Evolutionary conservation across 2,797 vertebrate genomes (phyloP), one percentile per base, ranked within the genome.

Genomic region (Brachyalestes nurse): DNA sequence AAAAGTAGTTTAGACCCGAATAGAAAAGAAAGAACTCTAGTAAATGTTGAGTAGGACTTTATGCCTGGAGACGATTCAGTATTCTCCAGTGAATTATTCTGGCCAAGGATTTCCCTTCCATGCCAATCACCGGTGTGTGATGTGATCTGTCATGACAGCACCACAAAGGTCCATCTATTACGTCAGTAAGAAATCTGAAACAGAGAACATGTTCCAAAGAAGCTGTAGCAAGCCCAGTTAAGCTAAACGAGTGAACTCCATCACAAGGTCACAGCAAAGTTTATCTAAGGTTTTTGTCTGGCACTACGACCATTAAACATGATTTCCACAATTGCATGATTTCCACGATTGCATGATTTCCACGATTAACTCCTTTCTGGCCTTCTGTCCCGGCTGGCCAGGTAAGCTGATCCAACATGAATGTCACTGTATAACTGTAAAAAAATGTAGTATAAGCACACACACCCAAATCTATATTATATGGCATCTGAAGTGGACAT

Each of bases 401-500:
- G 42, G 42, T 69, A 49, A 45, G 21, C 38, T 45, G 40, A 69
- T 12, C 66, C 40, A 14, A 17, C 66, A 45, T 23, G 1, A 21
- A n/a, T 69, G 6, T 61, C 4, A 3, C 2, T 65, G 62, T 28
- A 38, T 34, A 65, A 62, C 23, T 5, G 12, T 13, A 10, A 0
- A 45, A 45, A 45, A 47, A 23, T 16, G 62, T 14, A 65, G 28
- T 34, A 40, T 61, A 61, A 19, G 34, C 42, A 49, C 21, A 69
- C 40, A 69, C 66, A 40, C 38, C 40, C 66, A 69, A 21, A 47
- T 69, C 66, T 23, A 5, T 69, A 13, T 47, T 42, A 69, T 45
- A 69, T 69, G n/a, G 34, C 19, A 42, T 67, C 65, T n/a, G 38
- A 67, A 5, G 66, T 47, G 21, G n/a, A 69, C 66, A 69, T 69